Percentiles rank a stretch among this genome's conserved stretches.
phyloP scores from a whole-genome alignment of 2,888 invertebrate species.

The Ormyrus rosae region DNA sequence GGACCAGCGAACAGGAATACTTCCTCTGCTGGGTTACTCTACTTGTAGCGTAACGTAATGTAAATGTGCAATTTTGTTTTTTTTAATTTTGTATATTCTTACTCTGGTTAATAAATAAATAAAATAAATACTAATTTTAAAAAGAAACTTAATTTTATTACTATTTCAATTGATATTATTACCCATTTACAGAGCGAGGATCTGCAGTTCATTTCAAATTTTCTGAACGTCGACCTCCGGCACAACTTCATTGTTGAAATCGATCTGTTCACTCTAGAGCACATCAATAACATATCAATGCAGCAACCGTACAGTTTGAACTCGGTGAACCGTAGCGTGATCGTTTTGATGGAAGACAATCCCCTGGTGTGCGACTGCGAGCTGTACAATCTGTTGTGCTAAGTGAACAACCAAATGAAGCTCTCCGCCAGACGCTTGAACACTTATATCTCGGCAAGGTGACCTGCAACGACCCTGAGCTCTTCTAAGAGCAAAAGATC shows the following conservation, averaged over 20 bases:
- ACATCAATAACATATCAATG: neutral
- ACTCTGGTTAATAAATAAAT: no score
- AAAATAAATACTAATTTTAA: neutral
- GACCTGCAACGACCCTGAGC: constrained; percentile 74
- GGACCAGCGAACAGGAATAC: no score
- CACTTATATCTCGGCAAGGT: constrained; percentile 74
- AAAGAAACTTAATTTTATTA: neutral
- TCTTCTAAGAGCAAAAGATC: constrained; percentile 59
- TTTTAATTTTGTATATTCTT: no score
- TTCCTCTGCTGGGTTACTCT: no score
- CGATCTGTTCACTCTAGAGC: constrained; percentile 17
- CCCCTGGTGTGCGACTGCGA: constrained; percentile 81
- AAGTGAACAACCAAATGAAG: constrained; percentile 75
- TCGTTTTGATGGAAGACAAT: constrained; percentile 78
- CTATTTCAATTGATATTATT: neutral
- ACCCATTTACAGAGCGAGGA: constrained; percentile 55
- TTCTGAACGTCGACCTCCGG: constrained; percentile 77
- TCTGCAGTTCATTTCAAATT: constrained; percentile 65
- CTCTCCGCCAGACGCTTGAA: constrained; percentile 69
- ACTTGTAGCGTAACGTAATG: no score
- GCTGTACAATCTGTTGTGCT: constrained; percentile 78
- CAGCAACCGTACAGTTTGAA: constrained; percentile 38
- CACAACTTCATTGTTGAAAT: constrained; percentile 77
- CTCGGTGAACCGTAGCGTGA: constrained; percentile 62
- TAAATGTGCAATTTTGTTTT: no score